Evolutionary conservation across 2,797 vertebrate species (phyloP).

Genomic region (Melanotaenia pygmaea): DNA sequence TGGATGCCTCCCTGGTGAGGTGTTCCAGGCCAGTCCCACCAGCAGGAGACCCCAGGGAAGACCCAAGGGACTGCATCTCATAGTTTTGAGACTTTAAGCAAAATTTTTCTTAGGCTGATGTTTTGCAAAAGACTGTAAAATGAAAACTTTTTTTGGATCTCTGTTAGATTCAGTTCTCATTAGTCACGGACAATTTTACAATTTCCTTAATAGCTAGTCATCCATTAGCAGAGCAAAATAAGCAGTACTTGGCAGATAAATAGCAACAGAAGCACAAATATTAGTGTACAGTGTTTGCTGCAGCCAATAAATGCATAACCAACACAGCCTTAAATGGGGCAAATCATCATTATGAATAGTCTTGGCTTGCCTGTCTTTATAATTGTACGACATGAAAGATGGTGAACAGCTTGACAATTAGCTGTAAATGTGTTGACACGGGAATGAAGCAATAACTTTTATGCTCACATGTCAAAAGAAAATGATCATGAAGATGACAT

Average conservation of each 20-base stretch:
- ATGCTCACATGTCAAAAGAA: slow-evolving; percentile 38
- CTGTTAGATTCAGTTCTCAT: not conserved
- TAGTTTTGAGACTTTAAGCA: not conserved
- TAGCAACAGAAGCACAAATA: slow-evolving; percentile 12
- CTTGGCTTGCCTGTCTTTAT: slow-evolving; percentile 15
- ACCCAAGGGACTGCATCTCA: too few species aligned
- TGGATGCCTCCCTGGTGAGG: too few species aligned
- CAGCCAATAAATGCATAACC: slow-evolving; percentile 35
- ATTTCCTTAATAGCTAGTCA: slow-evolving; percentile 8
- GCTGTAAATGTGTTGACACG: slow-evolving; percentile 31
- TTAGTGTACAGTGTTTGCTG: slow-evolving; percentile 22
- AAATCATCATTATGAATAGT: slow-evolving; percentile 26
- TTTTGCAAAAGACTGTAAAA: not conserved
- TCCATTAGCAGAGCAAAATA: not conserved
- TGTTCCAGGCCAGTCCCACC: too few species aligned
- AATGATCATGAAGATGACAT: slow-evolving; percentile 47
- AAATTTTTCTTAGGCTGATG: not conserved
- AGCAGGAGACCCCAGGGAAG: too few species aligned
- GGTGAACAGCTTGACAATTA: slow-evolving; percentile 39
- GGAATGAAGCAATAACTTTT: slow-evolving; percentile 7
- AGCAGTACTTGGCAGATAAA: slow-evolving; percentile 12
- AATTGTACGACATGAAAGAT: slow-evolving; percentile 22
- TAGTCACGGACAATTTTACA: slow-evolving; percentile 6
- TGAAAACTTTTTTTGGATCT: not conserved
- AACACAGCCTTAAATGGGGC: slow-evolving; percentile 31